Percentiles rank a stretch among this genome's conserved stretches.
Conservation (phyloP, 92 coral and sea anemone genomes). For the Montipora capitata region DNA sequence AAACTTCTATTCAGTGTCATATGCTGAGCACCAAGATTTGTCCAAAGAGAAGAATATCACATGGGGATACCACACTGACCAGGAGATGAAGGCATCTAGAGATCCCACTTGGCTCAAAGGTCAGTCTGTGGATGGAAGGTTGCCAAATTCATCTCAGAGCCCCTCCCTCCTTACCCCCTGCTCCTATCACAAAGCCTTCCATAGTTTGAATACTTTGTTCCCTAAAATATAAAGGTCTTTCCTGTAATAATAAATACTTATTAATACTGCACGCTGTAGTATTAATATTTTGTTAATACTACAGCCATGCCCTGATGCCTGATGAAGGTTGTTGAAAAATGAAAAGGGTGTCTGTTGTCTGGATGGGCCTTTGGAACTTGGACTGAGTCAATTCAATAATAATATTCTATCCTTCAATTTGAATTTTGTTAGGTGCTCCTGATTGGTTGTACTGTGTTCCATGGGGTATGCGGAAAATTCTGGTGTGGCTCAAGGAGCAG, state of each 20-base stretch:
- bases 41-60: slow-evolving; percentile 58
- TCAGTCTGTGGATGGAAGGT: slow-evolving; percentile 14
- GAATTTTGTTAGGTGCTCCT: slow-evolving; percentile 75
- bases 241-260: no score
- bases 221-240: no score
- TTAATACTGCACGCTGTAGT: no score
- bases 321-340: no score
- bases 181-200: not conserved
- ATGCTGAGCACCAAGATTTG: slow-evolving; percentile 70
- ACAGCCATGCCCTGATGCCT: no score
- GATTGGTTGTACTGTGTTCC: slow-evolving; percentile 93
- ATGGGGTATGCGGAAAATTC: slow-evolving; percentile 90
- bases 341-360: no score
- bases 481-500: slow-evolving; percentile 86
- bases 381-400: not conserved
- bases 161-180: not conserved
- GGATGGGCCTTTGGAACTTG: no score
- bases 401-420: not conserved
- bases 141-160: not conserved
- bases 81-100: slow-evolving; percentile 73
- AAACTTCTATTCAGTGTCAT: slow-evolving; percentile 87
- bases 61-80: slow-evolving; percentile 91
- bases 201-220: no score
- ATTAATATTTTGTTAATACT: no score
- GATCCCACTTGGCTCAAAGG: slow-evolving; percentile 90